Evolutionary conservation across 2,888 invertebrate species (phyloP).

Genomic region (Amphiduros pacificus): DNA sequence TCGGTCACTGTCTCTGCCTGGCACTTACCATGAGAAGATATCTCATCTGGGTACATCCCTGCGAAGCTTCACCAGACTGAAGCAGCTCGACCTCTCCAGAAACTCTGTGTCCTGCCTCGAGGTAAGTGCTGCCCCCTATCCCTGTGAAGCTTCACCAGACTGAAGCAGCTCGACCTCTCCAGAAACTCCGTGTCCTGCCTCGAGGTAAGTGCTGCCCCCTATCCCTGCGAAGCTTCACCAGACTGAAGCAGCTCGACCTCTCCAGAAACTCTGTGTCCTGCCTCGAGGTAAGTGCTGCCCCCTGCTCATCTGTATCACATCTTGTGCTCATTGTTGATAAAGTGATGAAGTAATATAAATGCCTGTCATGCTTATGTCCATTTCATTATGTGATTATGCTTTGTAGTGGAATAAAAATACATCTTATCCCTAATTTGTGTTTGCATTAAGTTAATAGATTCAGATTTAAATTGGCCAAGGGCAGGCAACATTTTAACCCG

Average conservation of each 20-base stretch:
- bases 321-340: not conserved
- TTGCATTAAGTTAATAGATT: too few relatives aligned
- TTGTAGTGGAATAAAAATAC: too few relatives aligned
- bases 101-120: constrained; percentile 49
- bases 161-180: constrained; percentile 56
- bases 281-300: constrained; percentile 36
- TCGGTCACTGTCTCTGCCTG: constrained; percentile 55
- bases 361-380: too few relatives aligned
- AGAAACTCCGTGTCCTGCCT: constrained; percentile 51
- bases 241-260: constrained; percentile 55
- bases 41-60: constrained; percentile 48
- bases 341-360: too few relatives aligned
- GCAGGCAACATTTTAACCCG: too few relatives aligned
- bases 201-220: constrained; percentile 31
- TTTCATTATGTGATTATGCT: too few relatives aligned
- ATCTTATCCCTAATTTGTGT: too few relatives aligned
- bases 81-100: constrained; percentile 55
- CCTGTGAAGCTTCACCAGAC: constrained; percentile 50
- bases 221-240: constrained; percentile 49
- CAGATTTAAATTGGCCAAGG: too few relatives aligned
- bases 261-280: constrained; percentile 53
- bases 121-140: constrained; percentile 36
- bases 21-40: constrained; percentile 58
- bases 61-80: constrained; percentile 52
- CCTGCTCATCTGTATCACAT: not conserved